Percentiles rank a stretch among this genome's conserved stretches.
These are phyloP conservation scores for Calameuta filiformis DNA, from an alignment of 2,888 invertebrate genomes.

Conservation along the genomic window DNA sequence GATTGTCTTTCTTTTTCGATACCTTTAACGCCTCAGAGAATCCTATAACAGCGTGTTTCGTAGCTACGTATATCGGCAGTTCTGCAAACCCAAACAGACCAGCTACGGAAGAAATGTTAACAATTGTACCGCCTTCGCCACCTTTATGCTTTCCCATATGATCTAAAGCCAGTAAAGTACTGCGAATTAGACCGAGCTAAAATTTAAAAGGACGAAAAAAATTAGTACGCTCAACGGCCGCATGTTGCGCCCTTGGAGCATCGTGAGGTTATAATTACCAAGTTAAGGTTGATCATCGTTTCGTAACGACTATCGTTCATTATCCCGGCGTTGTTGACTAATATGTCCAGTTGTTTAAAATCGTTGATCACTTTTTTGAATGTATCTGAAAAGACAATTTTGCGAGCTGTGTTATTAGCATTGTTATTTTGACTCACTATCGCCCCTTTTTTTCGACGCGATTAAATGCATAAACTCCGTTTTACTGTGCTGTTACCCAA, in stretches of 20 bases:
- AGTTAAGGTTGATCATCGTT: conserved; percentile 52
- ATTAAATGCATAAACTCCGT: too few relatives aligned
- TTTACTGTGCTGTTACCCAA: too few relatives aligned
- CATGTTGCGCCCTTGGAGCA: background rate
- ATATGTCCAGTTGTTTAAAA: conserved; percentile 68
- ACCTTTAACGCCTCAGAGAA: conserved; percentile 47
- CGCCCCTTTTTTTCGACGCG: too few relatives aligned
- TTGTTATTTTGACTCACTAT: too few relatives aligned
- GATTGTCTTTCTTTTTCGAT: conserved; percentile 9
- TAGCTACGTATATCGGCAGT: conserved; percentile 70
- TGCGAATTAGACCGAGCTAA: conserved; percentile 62
- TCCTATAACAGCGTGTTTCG: conserved; percentile 65
- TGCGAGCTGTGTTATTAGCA: background rate
- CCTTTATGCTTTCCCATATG: conserved; percentile 65
- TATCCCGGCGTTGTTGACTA: conserved; percentile 64
- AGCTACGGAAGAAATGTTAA: conserved; percentile 73
- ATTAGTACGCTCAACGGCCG: background rate
- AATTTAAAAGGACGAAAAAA: conserved; percentile 4
- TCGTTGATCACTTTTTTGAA: conserved; percentile 64
- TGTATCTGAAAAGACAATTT: conserved; percentile 48
- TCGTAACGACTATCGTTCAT: conserved; percentile 52
- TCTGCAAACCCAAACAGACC: conserved; percentile 68
- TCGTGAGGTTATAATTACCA: conserved; percentile 40
- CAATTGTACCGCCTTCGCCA: conserved; percentile 71
- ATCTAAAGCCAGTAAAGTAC: conserved; percentile 62